Evolutionary conservation across 2,888 invertebrate genomes (phyloP).

Genomic region (Dichetophora obliterata): DNA sequence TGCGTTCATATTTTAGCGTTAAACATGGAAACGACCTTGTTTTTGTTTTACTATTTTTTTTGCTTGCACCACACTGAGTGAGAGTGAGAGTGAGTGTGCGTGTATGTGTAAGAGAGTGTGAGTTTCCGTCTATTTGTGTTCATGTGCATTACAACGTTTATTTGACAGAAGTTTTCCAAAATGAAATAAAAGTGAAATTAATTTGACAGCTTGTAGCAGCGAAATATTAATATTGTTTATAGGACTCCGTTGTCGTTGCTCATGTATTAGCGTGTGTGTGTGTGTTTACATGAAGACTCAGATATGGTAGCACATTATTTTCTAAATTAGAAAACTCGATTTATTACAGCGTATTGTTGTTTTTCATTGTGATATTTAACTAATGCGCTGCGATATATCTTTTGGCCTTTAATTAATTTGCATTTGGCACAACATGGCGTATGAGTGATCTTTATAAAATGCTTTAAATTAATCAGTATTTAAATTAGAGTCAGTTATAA

Average conservation of each 20-base stretch:
- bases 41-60: background rate
- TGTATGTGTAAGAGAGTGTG: too few species aligned
- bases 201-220: constrained; percentile 54
- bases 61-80: background rate
- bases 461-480: too few species aligned
- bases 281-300: background rate
- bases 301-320: background rate
- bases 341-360: too few species aligned
- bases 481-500: too few species aligned
- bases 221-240: constrained; percentile 57
- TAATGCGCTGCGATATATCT: too few species aligned
- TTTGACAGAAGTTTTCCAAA: constrained; percentile 59
- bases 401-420: too few species aligned
- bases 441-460: too few species aligned
- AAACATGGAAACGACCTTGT: background rate
- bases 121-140: background rate
- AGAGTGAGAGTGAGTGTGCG: background rate
- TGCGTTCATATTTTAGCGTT: background rate
- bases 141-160: constrained; percentile 53
- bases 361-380: too few species aligned
- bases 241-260: too few species aligned
- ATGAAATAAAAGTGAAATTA: constrained; percentile 64
- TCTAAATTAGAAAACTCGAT: too few species aligned
- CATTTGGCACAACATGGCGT: too few species aligned
- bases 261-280: constrained; percentile 14